phyloP scores from a whole-genome alignment of 1,140 invertebrate species.

The Philotrypesis tridentata region DNA sequence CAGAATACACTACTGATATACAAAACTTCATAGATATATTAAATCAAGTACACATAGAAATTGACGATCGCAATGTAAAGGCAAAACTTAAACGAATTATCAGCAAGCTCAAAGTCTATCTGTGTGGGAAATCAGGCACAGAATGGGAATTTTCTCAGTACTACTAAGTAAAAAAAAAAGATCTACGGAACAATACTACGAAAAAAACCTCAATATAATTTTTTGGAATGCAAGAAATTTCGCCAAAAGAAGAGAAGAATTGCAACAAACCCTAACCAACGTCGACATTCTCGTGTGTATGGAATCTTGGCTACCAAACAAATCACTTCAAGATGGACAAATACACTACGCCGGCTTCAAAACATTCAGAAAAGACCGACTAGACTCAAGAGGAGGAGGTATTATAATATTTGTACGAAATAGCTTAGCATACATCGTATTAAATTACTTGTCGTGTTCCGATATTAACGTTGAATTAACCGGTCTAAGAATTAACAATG shows the following conservation, averaged over 20 bases:
- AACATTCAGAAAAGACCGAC: slow-evolving; percentile 19
- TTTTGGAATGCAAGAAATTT: slow-evolving; percentile 21
- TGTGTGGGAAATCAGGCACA: no score
- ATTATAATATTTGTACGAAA: slow-evolving; percentile 16
- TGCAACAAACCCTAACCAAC: background rate
- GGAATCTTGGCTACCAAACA: background rate
- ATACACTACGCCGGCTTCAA: background rate
- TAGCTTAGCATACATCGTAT: slow-evolving; percentile 16
- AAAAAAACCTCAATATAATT: slow-evolving; percentile 2
- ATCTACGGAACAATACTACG: no score
- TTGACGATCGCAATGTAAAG: no score
- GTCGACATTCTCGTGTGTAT: slow-evolving; percentile 8
- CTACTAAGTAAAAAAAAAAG: no score
- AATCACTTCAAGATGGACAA: no score
- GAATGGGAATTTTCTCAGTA: no score
- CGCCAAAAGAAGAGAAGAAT: background rate
- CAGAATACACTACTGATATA: no score
- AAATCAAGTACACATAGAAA: no score
- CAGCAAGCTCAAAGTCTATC: no score
- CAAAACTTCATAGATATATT: no score
- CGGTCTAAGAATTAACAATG: no score
- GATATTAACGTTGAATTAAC: background rate
- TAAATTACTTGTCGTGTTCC: background rate
- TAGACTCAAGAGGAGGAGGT: slow-evolving; percentile 27
- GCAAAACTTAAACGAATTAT: no score